Evolutionary conservation across 2,113 vertebrate genomes (phyloP), one percentile per base, ranked within the genome.

Genomic region (Epinephelus fuscoguttatus): DNA sequence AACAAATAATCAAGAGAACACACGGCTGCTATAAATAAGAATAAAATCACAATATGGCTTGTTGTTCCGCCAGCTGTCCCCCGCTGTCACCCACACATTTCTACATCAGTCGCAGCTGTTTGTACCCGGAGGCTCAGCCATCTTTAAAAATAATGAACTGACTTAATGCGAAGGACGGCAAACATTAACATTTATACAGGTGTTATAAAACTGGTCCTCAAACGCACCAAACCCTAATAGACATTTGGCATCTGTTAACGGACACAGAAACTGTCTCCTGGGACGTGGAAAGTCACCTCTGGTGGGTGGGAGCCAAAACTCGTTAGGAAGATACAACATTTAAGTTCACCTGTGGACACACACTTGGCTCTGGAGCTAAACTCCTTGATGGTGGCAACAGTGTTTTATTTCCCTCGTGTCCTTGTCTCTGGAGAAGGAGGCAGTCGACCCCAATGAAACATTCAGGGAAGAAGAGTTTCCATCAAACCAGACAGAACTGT

Each of bases 1-100:
- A 73, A 69, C 19, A 49, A 70, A 70, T 69, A 69, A 75, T 70
- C 13, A 17, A 27, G 40, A 63, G 23, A n/a, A 75, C 14, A 56
- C 47, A 1, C 23, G 4, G 30, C 1, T 27, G 57, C 3, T 25
- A 49, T 45, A 62, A 57, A 67, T 70, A 14, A 57, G 33, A 14
- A 57, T 63, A 21, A 27, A 62, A 45, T 53, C n/a, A 9, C 37
- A 12, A n/a, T 18, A 10, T 25, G 50, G 33, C 63, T 61, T 14
- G 61, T 63, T 21, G 57, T 64, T 70, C 50, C 53, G 37, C 19
- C 61, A 84, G 70, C 85, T 87, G 78, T 69, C 25, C 4, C 27
- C 30, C 37, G 21, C n/a, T 70, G 52, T 66, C 42, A 45, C 57
- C 15, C 25, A 30, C 60, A 53, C 47, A 52, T 19, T 40, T 60